Conservation (phyloP, 2,797 vertebrate genomes). For the Gallinago solitaria region DNA sequence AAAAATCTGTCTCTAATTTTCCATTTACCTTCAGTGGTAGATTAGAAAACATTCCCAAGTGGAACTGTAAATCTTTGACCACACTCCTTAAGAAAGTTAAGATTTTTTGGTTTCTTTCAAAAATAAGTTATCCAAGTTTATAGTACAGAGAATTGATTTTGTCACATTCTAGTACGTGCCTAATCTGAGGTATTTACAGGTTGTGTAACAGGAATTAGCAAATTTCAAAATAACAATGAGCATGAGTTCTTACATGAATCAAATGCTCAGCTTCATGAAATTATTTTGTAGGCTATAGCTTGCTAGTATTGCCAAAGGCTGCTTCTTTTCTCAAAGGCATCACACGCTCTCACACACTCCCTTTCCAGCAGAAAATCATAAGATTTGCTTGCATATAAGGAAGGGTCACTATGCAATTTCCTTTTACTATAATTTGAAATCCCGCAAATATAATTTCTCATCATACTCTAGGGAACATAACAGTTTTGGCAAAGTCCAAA, state of each 20-base stretch:
- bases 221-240: neutral
- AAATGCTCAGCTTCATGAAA: neutral
- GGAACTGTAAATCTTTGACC: conserved; percentile 51
- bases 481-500: neutral
- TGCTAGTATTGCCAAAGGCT: neutral
- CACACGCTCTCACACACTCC: neutral
- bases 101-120: neutral
- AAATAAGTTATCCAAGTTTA: neutral
- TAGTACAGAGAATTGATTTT: neutral
- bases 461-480: conserved; percentile 8
- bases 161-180: neutral
- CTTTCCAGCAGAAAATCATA: conserved; percentile 60
- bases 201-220: neutral
- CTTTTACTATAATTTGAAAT: conserved; percentile 72
- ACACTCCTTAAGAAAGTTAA: neutral
- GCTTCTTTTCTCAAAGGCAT: conserved; percentile 56
- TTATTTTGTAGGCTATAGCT: neutral
- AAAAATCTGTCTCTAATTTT: conserved; percentile 59
- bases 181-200: neutral
- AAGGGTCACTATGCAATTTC: conserved; percentile 70
- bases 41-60: conserved; percentile 14
- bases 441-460: conserved; percentile 42
- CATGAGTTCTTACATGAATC: neutral
- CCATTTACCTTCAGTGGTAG: conserved; percentile 40
- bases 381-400: conserved; percentile 48